These are phyloP conservation scores for Leguminivora glycinivorella DNA, from an alignment of 1,140 invertebrate genomes.

Conservation along the genomic window DNA sequence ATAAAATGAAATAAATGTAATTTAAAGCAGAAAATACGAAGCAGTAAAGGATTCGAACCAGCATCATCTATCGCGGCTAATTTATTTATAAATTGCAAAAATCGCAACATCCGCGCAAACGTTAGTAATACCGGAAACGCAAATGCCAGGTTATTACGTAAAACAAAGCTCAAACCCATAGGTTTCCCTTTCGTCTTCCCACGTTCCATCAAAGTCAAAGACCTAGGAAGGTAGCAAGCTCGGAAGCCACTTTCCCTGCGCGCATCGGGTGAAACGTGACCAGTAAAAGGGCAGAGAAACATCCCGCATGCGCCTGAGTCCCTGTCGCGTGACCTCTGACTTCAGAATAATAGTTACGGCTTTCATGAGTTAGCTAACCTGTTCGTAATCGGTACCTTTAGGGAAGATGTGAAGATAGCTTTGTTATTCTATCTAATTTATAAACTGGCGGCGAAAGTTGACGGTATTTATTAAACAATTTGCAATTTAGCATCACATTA, in stretches of 20 bases:
- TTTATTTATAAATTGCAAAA: too few species aligned
- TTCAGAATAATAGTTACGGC: constrained; percentile 15
- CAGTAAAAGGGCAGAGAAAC: constrained; percentile 36
- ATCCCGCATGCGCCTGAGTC: constrained; percentile 1
- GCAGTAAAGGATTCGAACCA: too few species aligned
- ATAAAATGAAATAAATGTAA: too few species aligned
- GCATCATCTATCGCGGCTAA: too few species aligned
- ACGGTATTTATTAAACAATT: background rate
- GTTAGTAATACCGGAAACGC: background rate
- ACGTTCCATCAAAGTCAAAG: constrained; percentile 26
- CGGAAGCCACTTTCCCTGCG: constrained; percentile 33
- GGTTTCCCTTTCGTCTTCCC: constrained; percentile 28
- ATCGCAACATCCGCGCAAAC: background rate
- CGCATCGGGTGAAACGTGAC: constrained; percentile 30
- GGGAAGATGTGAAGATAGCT: constrained; percentile 4
- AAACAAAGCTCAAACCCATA: constrained; percentile 32
- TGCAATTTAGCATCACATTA: background rate
- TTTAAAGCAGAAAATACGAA: too few species aligned
- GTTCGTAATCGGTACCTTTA: background rate
- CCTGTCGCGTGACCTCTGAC: constrained; percentile 28
- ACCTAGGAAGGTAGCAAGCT: constrained; percentile 32
- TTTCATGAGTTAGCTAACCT: constrained; percentile 20
- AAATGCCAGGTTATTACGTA: constrained; percentile 20
- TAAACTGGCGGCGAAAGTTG: background rate
- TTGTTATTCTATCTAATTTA: background rate